phyloP scores from a whole-genome alignment of 2,797 vertebrate genomes.

The Anguilla anguilla region DNA sequence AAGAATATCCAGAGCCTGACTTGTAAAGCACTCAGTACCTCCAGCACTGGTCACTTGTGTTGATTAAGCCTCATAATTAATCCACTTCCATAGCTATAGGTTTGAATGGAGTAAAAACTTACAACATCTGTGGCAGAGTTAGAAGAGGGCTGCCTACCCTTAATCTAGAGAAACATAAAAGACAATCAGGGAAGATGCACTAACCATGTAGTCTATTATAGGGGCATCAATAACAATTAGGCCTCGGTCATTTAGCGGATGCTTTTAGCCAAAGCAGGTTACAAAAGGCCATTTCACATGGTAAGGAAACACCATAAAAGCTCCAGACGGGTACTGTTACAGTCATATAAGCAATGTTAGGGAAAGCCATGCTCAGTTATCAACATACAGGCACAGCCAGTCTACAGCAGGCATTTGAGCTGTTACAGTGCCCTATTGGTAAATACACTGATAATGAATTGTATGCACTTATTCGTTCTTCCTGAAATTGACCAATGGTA shows the following conservation, averaged over 20 bases:
- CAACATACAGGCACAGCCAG: background rate
- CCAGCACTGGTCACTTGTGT: background rate
- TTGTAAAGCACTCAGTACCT: too few species aligned
- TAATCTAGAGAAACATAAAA: background rate
- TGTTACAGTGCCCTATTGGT: background rate
- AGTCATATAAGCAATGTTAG: background rate
- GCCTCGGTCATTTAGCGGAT: background rate
- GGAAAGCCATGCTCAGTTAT: background rate
- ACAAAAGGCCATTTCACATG: background rate
- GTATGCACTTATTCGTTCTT: too few species aligned
- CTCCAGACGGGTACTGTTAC: background rate
- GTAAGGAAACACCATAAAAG: background rate
- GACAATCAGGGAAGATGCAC: background rate
- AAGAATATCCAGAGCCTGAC: background rate
- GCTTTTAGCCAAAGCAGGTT: background rate
- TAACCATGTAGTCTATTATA: background rate
- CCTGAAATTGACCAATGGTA: too few species aligned
- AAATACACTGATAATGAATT: background rate
- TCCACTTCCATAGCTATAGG: background rate
- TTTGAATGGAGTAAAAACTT: background rate
- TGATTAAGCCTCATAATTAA: background rate
- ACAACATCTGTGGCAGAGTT: background rate
- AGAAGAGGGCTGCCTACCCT: background rate
- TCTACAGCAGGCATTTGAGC: background rate
- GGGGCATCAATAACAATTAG: background rate